These are phyloP conservation scores for Invenusta paracnida DNA, from an alignment of 2,888 invertebrate genomes.

Conservation along the genomic window DNA sequence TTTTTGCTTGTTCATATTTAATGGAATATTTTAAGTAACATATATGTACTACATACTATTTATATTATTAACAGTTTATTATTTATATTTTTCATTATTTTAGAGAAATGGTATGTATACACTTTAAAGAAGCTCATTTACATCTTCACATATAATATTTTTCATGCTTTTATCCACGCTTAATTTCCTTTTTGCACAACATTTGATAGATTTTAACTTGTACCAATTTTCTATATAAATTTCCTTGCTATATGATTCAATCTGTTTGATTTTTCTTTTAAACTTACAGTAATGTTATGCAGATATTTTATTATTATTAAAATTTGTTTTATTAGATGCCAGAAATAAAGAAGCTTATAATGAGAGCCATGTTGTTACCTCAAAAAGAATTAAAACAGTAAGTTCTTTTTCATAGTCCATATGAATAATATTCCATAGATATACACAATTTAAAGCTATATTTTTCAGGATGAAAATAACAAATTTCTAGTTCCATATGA, in stretches of 20 bases:
- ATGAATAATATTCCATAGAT: neutral
- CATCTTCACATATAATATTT: no score
- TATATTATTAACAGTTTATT: slow-evolving; percentile 42
- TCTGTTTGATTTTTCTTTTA: no score
- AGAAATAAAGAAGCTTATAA: slow-evolving; percentile 57
- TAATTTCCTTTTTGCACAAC: no score
- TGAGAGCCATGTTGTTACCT: slow-evolving; percentile 60
- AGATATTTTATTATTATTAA: no score
- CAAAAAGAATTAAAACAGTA: slow-evolving; percentile 57
- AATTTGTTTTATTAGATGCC: slow-evolving; percentile 59
- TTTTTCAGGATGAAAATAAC: slow-evolving; percentile 51
- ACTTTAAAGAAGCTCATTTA: no score
- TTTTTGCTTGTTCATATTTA: no score
- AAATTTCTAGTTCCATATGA: slow-evolving; percentile 56
- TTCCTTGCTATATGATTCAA: no score
- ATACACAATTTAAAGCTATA: neutral
- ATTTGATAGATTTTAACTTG: neutral
- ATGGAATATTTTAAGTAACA: no score
- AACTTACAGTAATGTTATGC: no score
- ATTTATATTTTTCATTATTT: neutral
- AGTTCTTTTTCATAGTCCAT: neutral
- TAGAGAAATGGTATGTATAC: slow-evolving; percentile 41
- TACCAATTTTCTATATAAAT: neutral
- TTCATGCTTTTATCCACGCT: no score
- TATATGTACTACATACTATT: no score